Evolutionary conservation across 2,797 vertebrate species (phyloP).

Genomic region (Sebastes diaconus): DNA sequence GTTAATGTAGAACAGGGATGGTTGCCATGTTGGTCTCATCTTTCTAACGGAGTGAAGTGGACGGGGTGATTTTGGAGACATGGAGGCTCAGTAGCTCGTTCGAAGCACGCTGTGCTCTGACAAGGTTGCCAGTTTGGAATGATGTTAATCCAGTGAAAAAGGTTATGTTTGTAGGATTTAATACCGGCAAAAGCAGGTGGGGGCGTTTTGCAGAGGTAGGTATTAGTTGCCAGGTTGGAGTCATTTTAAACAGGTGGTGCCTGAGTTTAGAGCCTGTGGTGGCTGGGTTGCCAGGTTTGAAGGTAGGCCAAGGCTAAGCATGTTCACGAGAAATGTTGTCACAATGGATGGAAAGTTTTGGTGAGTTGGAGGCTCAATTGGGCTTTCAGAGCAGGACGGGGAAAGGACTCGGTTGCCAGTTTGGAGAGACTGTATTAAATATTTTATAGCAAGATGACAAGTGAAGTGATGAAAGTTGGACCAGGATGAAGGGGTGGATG

Average conservation of each 20-base stretch:
- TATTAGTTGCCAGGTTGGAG: neutral
- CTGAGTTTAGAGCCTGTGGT: neutral
- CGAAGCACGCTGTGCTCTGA: neutral
- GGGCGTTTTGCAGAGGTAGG: neutral
- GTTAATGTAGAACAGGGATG: slow-evolving; percentile 12
- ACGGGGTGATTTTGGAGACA: neutral
- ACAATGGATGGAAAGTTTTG: neutral
- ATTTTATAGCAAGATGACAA: neutral
- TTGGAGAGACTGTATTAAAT: neutral
- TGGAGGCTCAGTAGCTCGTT: neutral
- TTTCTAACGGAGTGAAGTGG: neutral
- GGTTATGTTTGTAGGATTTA: neutral
- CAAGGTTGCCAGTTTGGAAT: slow-evolving; percentile 1
- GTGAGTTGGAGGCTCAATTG: neutral
- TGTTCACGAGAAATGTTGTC: neutral
- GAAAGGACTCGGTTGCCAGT: neutral
- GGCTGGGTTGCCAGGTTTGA: neutral
- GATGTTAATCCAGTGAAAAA: slow-evolving; percentile 1
- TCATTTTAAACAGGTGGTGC: neutral
- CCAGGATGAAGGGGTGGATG: neutral
- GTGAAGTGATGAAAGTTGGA: neutral
- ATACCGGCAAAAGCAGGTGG: neutral
- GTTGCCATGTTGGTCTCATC: neutral
- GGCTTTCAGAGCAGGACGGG: neutral
- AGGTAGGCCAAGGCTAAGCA: neutral